Conservation (phyloP, 2,113 vertebrate genomes). For the Varanus salvator region DNA sequence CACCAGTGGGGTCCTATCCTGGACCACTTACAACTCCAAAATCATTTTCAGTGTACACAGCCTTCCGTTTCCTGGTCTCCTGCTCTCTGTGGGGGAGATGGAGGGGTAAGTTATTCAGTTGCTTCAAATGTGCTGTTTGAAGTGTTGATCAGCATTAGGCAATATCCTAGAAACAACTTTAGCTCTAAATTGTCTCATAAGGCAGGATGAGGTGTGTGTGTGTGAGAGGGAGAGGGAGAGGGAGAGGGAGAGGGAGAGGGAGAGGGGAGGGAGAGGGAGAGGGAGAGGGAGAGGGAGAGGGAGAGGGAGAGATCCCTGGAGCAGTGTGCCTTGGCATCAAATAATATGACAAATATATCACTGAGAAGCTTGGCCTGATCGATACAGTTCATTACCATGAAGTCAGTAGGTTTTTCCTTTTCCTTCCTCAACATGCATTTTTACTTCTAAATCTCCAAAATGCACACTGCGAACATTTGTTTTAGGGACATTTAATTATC, state of each 20-base stretch:
- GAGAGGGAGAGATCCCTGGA: not conserved
- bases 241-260: no score
- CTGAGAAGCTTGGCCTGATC: not conserved
- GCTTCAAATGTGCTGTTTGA: not conserved
- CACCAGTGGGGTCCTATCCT: no score
- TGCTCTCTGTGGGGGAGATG: not conserved
- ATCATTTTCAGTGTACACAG: not conserved
- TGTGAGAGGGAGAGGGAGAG: no score
- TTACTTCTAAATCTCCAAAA: conserved; percentile 34
- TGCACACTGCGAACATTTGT: conserved; percentile 27
- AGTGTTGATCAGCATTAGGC: not conserved
- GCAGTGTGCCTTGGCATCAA: not conserved
- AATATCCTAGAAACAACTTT: not conserved
- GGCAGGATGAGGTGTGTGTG: no score
- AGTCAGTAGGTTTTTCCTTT: conserved; percentile 8
- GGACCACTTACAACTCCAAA: not conserved
- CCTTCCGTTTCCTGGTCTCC: not conserved
- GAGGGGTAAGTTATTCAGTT: not conserved
- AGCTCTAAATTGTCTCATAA: not conserved
- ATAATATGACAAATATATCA: not conserved
- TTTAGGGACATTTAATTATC: conserved; percentile 45
- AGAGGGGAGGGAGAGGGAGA: no score
- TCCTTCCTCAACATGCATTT: conserved; percentile 5
- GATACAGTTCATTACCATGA: conserved; percentile 29
- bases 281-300: no score